phyloP scores from a whole-genome alignment of 1,140 invertebrate species.

The Euura saliciscinereae region DNA sequence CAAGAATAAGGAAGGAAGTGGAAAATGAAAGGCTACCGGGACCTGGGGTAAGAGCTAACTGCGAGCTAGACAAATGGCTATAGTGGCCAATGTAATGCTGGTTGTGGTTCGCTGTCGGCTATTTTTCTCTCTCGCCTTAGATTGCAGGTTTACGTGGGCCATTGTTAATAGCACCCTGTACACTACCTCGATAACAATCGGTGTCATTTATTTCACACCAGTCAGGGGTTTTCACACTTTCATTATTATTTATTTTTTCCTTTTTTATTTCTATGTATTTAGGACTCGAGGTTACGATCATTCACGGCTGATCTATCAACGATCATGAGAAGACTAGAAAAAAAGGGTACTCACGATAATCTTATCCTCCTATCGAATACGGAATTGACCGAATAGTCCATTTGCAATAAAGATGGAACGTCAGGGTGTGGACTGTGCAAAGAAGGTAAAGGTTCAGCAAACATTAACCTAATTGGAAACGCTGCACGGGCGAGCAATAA shows the following conservation, averaged over 20 bases:
- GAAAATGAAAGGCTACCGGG: background rate
- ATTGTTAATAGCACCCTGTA: constrained; percentile 42
- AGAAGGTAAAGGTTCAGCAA: background rate
- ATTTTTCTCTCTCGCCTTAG: constrained; percentile 40
- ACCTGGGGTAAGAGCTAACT: background rate
- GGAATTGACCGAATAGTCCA: no score
- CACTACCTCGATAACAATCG: constrained; percentile 38
- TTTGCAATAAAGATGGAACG: no score
- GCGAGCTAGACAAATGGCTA: constrained; percentile 27
- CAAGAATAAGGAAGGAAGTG: constrained; percentile 5
- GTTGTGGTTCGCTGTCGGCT: constrained; percentile 14
- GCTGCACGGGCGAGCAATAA: background rate
- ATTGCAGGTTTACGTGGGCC: constrained; percentile 40
- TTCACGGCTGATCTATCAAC: no score
- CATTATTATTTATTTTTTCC: background rate
- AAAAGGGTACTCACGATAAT: no score
- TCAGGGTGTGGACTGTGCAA: no score
- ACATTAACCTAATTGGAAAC: constrained; percentile 5
- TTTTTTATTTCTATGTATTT: background rate
- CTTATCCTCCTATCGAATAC: no score
- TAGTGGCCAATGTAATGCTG: background rate
- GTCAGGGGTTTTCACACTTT: background rate
- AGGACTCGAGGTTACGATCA: background rate
- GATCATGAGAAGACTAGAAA: no score
- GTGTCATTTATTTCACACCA: constrained; percentile 3